Conservation (phyloP, 2,888 invertebrate species). For the Cotesia congregata region DNA sequence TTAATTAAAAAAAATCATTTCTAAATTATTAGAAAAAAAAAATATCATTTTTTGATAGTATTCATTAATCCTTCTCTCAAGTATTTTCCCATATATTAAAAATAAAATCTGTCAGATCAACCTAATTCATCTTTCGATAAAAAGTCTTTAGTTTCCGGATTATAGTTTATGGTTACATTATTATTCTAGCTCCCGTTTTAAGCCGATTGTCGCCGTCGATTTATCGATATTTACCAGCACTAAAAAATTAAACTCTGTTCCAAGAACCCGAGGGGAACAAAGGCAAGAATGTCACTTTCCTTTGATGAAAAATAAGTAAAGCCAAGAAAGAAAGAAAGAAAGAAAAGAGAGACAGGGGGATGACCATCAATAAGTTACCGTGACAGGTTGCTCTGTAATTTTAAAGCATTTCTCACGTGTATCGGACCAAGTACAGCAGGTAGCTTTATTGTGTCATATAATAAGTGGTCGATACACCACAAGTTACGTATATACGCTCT, state of each 20-base stretch:
- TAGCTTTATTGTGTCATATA: neutral
- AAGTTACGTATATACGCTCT: neutral
- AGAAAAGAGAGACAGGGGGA: neutral
- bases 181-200: neutral
- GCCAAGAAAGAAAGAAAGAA: neutral
- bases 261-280: neutral
- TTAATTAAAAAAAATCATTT: too few relatives aligned
- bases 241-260: slow-evolving; percentile 1
- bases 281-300: neutral
- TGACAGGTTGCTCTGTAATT: slow-evolving; percentile 28
- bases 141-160: too few relatives aligned
- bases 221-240: slow-evolving; percentile 4
- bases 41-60: too few relatives aligned
- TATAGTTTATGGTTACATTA: neutral
- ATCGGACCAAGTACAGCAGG: neutral
- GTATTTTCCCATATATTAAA: too few relatives aligned
- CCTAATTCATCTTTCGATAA: too few relatives aligned
- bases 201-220: neutral
- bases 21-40: too few relatives aligned
- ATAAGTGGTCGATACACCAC: neutral
- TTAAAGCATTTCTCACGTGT: slow-evolving; percentile 24
- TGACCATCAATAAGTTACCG: slow-evolving; percentile 15
- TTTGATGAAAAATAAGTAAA: neutral
- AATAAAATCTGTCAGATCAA: too few relatives aligned
- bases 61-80: too few relatives aligned